Evolutionary conservation across 2,113 vertebrate species (phyloP), one percentile per base, ranked within the genome.

Genomic region (Bufo gargarizans): DNA sequence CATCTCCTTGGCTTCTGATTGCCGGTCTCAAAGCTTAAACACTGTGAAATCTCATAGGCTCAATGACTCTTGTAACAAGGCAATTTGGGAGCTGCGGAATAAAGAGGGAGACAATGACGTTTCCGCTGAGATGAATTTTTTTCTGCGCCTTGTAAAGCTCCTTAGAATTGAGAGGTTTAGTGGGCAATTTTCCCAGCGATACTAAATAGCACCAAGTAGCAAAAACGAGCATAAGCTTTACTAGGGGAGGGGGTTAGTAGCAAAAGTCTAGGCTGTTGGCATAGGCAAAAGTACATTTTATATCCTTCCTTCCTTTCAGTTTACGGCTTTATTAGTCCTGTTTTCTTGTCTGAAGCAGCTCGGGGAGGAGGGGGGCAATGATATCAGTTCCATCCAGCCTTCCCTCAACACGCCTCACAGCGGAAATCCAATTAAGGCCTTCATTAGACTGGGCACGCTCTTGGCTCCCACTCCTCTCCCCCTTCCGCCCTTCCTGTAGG

Each of bases 351-450:
- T 20, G n/a, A 82, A 87, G 53, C 49, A 20, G 50, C 65, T 82
- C 33, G 33, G 65, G 3, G 20, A 76, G 86, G 71, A 81, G 67
- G 55, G 67, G 45, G 45, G 79, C 55, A 61, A 74, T 63, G 43
- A 74, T 82, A 88, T 88, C 86, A 63, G 67, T 88, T 47, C 33
- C 79, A 82, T 49, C 67, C 55, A 82, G 77, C 65, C 86, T 74
- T 82, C 65, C 22, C 43, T 63, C 79, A 49, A 59, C 47, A 19
- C 14, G 77, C 77, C 77, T 71, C 50, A n/a, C 86, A 50, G 79
- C 77, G 79, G 86, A 88, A 88, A 88, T 61, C 86, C 86, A 88
- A 74, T 88, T 82, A 82, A 33, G 79, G 79, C 69, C 79, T 88
- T 88, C 45, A 82, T 82, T 88, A 69, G 78, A 71, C 86, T 56